Evolutionary conservation across 2,113 vertebrate genomes (phyloP), one percentile per base, ranked within the genome.

Genomic region (Ursus arctos): DNA sequence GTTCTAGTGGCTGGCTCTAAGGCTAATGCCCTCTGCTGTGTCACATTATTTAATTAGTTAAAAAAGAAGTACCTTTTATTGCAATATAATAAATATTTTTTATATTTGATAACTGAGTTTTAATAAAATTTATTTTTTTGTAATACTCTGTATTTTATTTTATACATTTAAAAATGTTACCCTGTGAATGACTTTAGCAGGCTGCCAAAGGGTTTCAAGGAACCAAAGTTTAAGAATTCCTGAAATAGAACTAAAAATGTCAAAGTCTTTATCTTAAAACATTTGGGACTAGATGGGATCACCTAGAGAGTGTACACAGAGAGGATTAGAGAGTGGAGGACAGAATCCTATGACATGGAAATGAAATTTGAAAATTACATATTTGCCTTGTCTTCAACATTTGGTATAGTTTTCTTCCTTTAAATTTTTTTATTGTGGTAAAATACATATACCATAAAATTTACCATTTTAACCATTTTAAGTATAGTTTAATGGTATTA

Each of bases 341-440:
- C 36, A 40, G 10, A 93, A 43, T 91, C 24, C 21, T 36, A 28
- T 3, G 65, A 6, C 72, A 16, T n/a, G 49, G 77, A 94, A 95
- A 85, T 81, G 31, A 88, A 91, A 81, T 85, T 93, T 95, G 33
- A 92, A 65, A 67, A 93, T 86, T 40, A 53, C 0, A 16, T 87
- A 88, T 89, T 93, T 88, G 51, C 43, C 10, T 89, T 57, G 26
- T 88, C 33, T 77, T 96, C 31, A 81, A 89, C 10, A 92, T 71
- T 69, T 67, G 36, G 7, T 49, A 63, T 43, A 43, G 5, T 72
- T 72, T 94, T 81, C n/a, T 59, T 57, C 63, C 8, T 57, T 88
- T 57, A 19, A 92, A 2, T 36, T 79, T 86, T 79, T 91, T 88
- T 14, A 88, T 84, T 96, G 21, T 77, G 24, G 65, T 33, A 84